phyloP scores from a whole-genome alignment of 2,113 vertebrate species.

The Anguilla rostrata region DNA sequence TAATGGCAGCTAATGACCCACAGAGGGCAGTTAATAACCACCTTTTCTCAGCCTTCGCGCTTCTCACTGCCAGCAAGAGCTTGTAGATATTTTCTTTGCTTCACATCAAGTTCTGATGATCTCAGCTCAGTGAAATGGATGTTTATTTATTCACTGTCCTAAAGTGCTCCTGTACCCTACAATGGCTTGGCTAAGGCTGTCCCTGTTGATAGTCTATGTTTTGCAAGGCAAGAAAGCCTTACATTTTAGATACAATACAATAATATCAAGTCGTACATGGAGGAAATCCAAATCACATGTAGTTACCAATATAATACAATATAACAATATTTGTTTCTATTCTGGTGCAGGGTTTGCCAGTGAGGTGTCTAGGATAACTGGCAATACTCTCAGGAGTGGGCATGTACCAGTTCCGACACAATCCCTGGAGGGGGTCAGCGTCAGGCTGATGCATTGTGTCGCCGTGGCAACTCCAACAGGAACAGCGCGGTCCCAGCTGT shows the following conservation, averaged over 20 bases:
- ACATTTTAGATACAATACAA: neutral
- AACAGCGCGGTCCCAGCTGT: conserved; percentile 12
- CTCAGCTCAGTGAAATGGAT: neutral
- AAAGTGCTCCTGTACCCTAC: neutral
- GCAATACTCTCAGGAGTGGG: neutral
- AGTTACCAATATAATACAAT: neutral
- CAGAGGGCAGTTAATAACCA: conserved; percentile 13
- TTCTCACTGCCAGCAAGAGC: neutral
- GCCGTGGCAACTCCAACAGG: conserved; percentile 2
- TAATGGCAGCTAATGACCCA: neutral
- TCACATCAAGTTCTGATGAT: neutral
- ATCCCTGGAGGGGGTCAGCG: neutral
- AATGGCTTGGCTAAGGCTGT: neutral
- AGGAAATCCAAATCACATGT: neutral
- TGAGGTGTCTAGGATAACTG: neutral
- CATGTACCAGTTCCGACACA: neutral
- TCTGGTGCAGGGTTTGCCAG: neutral
- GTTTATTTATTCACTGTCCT: conserved; percentile 5
- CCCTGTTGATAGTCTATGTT: neutral
- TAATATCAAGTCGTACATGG: neutral
- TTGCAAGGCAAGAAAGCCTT: neutral
- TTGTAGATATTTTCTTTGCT: neutral
- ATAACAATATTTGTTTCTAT: neutral
- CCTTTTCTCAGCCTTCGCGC: neutral
- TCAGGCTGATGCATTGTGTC: neutral